These are phyloP conservation scores for Acrobasis repandana DNA, from an alignment of 2,888 invertebrate species.

Conservation along the genomic window DNA sequence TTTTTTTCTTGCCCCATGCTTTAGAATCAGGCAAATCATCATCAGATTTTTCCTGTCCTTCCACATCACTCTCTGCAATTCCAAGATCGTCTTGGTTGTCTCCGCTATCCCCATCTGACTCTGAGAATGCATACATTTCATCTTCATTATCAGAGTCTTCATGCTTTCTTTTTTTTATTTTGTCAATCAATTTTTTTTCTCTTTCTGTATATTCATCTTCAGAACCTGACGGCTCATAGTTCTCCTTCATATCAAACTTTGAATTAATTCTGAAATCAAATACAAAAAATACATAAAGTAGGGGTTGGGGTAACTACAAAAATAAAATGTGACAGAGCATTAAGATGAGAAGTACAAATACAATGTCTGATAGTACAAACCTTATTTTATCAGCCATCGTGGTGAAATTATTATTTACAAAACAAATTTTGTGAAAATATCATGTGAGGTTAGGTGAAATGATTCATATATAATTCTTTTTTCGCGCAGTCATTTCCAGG, in stretches of 20 bases:
- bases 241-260: constrained; percentile 72
- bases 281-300: constrained; percentile 30
- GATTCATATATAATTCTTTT: neutral
- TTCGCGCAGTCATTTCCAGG: no score
- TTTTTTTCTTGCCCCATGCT: constrained; percentile 94
- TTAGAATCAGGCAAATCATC: constrained; percentile 89
- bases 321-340: no score
- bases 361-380: constrained; percentile 40
- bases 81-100: constrained; percentile 71
- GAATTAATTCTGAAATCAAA: constrained; percentile 66
- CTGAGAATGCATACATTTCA: constrained; percentile 85
- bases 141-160: constrained; percentile 83
- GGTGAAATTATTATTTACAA: neutral
- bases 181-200: constrained; percentile 84
- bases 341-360: neutral
- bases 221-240: constrained; percentile 86
- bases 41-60: constrained; percentile 86
- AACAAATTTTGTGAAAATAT: constrained; percentile 19
- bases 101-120: constrained; percentile 71
- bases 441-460: constrained; percentile 41
- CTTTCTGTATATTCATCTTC: constrained; percentile 87
- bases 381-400: constrained; percentile 71
- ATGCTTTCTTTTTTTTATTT: constrained; percentile 80
- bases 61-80: constrained; percentile 89
- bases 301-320: no score